Percentiles rank a stretch among this genome's conserved stretches.
Conservation (phyloP, 2,888 invertebrate genomes). For the Xestia ashworthii region DNA sequence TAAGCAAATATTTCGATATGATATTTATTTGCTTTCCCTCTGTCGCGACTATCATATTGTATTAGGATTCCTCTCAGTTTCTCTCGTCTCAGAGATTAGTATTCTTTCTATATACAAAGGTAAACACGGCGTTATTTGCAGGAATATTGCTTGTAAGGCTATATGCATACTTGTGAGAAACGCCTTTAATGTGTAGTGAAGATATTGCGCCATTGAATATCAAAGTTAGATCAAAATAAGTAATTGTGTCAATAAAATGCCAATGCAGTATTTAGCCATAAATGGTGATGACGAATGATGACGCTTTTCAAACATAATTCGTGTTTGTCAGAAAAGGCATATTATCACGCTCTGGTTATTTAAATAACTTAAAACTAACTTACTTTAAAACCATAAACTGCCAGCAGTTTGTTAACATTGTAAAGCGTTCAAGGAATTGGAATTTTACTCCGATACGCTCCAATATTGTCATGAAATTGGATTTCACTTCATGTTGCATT, state of each 20-base stretch:
- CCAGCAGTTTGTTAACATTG: constrained; percentile 6
- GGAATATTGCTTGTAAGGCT: constrained; percentile 21
- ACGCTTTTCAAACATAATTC: not conserved
- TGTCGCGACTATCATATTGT: constrained; percentile 4
- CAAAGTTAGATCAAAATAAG: not conserved
- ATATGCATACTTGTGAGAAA: not conserved
- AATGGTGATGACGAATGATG: not conserved
- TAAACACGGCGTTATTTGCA: constrained; percentile 24
- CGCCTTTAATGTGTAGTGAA: not conserved
- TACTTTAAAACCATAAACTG: constrained; percentile 2
- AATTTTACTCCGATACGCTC: constrained; percentile 18
- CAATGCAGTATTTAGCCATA: not conserved
- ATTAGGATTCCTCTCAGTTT: constrained; percentile 22
- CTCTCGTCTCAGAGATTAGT: constrained; percentile 29
- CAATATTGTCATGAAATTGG: constrained; percentile 33
- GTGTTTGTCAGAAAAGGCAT: not conserved
- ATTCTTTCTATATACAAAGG: constrained; percentile 30
- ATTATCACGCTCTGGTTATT: not conserved
- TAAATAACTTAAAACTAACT: not conserved
- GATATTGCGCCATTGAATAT: not conserved
- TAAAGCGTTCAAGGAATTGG: constrained; percentile 5
- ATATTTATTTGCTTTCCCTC: constrained; percentile 19
- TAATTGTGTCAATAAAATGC: not conserved
- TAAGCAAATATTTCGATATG: constrained; percentile 13
- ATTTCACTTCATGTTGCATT: constrained; percentile 33